These are phyloP conservation scores for Cladorhizidae sp. DNA, from an alignment of 37 sponge, comb jelly and placozoan species.

Conservation along the genomic window DNA sequence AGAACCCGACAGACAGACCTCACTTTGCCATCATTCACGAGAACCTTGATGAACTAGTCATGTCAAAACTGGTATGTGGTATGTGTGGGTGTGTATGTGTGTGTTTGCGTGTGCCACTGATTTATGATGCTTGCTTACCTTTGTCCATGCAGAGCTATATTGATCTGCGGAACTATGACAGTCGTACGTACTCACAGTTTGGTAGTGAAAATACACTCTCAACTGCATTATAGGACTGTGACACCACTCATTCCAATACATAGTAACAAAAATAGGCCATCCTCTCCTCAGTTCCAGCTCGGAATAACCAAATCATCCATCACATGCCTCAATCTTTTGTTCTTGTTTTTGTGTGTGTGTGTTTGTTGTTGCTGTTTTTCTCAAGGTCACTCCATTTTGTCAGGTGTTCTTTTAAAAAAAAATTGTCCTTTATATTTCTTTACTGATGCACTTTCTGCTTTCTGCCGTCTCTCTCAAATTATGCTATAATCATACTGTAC, in stretches of 20 bases:
- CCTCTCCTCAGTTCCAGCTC: no score
- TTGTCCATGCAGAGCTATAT: constrained; percentile 43
- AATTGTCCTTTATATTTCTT: no score
- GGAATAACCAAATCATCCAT: no score
- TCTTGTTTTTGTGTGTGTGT: no score
- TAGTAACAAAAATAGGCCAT: no score
- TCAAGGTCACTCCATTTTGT: no score
- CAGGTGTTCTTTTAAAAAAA: neutral
- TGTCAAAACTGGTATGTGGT: constrained; percentile 56
- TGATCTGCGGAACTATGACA: constrained; percentile 54
- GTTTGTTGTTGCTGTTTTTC: no score
- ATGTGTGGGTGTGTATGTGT: neutral
- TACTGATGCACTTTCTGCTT: no score
- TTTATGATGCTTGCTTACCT: neutral
- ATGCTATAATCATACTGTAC: no score
- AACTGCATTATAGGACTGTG: constrained; percentile 26
- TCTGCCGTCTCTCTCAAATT: no score
- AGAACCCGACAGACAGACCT: constrained; percentile 46
- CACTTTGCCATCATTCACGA: constrained; percentile 46
- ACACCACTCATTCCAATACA: neutral
- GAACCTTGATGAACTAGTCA: constrained; percentile 30
- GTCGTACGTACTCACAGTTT: constrained; percentile 61
- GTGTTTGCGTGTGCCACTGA: neutral
- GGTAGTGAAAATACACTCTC: constrained; percentile 43
- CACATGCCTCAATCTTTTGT: no score